A percentile compares a stretch with the other conserved stretches of the same genome.
These are phyloP conservation scores for Pangasianodon gigas DNA, from an alignment of 2,113 vertebrate species.

Conservation along the genomic window DNA sequence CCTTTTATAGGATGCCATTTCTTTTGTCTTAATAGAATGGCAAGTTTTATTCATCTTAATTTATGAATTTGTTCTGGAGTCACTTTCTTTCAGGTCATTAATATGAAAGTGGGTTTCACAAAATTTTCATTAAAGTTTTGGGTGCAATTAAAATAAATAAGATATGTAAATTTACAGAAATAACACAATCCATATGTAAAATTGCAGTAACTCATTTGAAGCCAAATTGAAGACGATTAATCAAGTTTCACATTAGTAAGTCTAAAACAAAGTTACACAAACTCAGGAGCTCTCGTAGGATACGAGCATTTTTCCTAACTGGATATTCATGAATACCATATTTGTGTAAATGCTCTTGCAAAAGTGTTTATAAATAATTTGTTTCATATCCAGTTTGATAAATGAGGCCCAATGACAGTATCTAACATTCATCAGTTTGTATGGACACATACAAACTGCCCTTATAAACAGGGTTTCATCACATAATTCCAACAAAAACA, in stretches of 20 bases:
- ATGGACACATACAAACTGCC: not conserved
- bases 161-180: not conserved
- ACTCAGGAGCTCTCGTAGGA: not conserved
- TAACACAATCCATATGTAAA: not conserved
- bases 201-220: not conserved
- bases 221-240: not conserved
- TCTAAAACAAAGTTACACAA: not conserved
- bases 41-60: not conserved
- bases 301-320: not conserved
- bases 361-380: not conserved
- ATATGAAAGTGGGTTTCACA: not conserved
- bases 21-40: not conserved
- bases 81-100: not conserved
- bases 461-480: not conserved
- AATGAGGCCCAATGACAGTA: not conserved
- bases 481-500: not conserved
- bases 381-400: not conserved
- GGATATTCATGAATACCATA: not conserved
- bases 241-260: not conserved
- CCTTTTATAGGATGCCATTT: not conserved
- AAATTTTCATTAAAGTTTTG: too few relatives aligned
- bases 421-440: not conserved
- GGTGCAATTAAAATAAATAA: not conserved
- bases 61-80: not conserved
- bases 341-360: not conserved